phyloP scores from a whole-genome alignment of 2,888 invertebrate species.

The Archips crataeganus region DNA sequence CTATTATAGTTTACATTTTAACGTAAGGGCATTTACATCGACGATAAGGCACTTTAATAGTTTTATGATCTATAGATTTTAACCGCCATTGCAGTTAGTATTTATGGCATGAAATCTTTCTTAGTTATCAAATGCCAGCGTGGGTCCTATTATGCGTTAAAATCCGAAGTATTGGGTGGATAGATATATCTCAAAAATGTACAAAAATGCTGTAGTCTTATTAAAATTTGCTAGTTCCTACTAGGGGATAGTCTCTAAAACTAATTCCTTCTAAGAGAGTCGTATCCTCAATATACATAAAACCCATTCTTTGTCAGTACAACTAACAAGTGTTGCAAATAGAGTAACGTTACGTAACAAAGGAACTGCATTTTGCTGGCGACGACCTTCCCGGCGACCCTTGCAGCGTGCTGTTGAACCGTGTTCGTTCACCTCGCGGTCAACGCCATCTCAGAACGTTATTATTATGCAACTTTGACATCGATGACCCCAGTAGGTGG shows the following conservation, averaged over 20 bases:
- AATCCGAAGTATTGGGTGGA: too few relatives aligned
- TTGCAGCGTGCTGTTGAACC: slow-evolving; percentile 62
- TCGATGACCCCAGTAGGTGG: neutral
- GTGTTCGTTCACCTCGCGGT: slow-evolving; percentile 69
- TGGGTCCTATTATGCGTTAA: neutral
- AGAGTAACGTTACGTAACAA: slow-evolving; percentile 61
- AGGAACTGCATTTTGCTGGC: slow-evolving; percentile 57
- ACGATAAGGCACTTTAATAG: neutral
- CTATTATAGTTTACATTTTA: neutral
- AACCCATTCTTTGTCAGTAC: slow-evolving; percentile 16
- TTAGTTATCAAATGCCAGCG: neutral
- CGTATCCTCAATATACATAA: slow-evolving; percentile 1
- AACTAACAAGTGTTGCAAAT: slow-evolving; percentile 7
- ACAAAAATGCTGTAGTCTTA: neutral
- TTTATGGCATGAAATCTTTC: neutral
- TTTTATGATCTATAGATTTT: neutral
- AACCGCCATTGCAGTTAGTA: neutral
- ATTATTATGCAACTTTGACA: slow-evolving; percentile 53
- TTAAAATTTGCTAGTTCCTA: neutral
- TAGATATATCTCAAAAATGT: neutral
- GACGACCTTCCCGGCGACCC: slow-evolving; percentile 67
- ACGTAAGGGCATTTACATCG: neutral
- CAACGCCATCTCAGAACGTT: slow-evolving; percentile 57
- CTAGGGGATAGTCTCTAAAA: neutral
- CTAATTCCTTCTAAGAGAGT: neutral